phyloP scores from a whole-genome alignment of 1,140 invertebrate species.

The Drosophila punjabiensis region DNA sequence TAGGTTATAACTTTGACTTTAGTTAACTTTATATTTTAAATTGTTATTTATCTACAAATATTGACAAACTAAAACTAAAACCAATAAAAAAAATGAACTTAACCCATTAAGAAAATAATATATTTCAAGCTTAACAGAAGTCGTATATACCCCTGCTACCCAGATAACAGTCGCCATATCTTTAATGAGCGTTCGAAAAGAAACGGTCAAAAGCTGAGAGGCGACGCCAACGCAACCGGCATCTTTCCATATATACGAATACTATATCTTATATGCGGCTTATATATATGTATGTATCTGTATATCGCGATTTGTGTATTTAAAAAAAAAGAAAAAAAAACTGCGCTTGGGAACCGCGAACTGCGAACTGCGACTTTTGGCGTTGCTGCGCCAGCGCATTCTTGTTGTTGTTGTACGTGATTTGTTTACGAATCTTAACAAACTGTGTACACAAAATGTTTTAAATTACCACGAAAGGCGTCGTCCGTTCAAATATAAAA shows the following conservation, averaged over 20 bases:
- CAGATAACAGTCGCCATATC: conserved; percentile 28
- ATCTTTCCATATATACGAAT: conserved; percentile 18
- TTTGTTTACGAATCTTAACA: conserved; percentile 81
- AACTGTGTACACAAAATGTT: conserved; percentile 73
- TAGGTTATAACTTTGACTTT: no score
- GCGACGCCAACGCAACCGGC: conserved; percentile 59
- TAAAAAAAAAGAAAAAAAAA: conserved; percentile 40
- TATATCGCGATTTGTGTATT: conserved; percentile 5
- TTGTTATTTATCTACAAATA: no score
- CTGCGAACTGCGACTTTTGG: conserved; percentile 19
- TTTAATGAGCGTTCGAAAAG: conserved; percentile 55
- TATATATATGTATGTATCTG: conserved; percentile 6
- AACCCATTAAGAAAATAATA: not conserved
- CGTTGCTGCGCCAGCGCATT: conserved; percentile 28
- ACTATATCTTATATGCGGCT: conserved; percentile 18
- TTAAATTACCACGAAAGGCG: conserved; percentile 75
- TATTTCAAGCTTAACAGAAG: not conserved
- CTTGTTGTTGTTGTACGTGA: conserved; percentile 75
- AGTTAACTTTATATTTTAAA: no score
- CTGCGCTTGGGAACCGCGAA: conserved; percentile 21
- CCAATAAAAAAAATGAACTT: not conserved
- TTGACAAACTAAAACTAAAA: not conserved
- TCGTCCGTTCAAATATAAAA: conserved; percentile 64
- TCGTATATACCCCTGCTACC: not conserved
- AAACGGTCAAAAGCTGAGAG: conserved; percentile 50